Percentiles rank a stretch among this genome's conserved stretches.
Evolutionary conservation across 1,140 invertebrate genomes (phyloP).

Genomic region (Megalonaias nervosa): DNA sequence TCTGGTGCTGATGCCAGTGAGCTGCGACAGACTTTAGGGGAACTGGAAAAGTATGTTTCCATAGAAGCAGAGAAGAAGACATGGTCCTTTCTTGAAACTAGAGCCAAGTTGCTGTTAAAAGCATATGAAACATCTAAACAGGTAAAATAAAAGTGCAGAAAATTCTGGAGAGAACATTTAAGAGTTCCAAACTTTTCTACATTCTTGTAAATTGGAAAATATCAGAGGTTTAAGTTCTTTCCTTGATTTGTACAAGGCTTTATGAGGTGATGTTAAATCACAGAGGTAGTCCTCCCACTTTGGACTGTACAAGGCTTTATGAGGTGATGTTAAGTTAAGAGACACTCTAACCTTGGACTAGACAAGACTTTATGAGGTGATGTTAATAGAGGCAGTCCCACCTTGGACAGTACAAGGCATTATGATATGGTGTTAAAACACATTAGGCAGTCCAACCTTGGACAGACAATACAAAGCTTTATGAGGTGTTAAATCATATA

Average conservation of each 20-base stretch:
- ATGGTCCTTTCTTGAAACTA: constrained; percentile 79
- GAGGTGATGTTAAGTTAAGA: too few relatives aligned
- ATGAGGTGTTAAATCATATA: not conserved
- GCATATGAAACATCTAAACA: constrained; percentile 79
- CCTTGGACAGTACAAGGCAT: too few relatives aligned
- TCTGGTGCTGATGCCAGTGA: constrained; percentile 32
- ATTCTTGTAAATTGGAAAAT: not conserved
- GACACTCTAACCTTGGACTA: too few relatives aligned
- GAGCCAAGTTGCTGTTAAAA: constrained; percentile 78
- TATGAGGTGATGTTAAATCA: not conserved
- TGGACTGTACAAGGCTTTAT: too few relatives aligned
- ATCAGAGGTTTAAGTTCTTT: constrained; percentile 6
- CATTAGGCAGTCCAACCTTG: not conserved
- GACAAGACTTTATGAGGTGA: too few relatives aligned
- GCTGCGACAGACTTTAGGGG: constrained; percentile 42
- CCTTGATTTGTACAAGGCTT: not conserved
- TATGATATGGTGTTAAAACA: too few relatives aligned
- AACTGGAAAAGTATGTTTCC: constrained; percentile 76
- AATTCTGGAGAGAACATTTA: not conserved
- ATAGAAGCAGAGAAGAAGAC: constrained; percentile 78
- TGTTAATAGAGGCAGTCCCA: too few relatives aligned
- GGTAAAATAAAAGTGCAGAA: constrained; percentile 50
- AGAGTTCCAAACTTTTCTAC: not conserved
- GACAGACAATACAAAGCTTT: not conserved
- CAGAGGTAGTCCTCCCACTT: not conserved